Conservation (phyloP, 2,888 invertebrate genomes). For the Acleris holmiana region DNA sequence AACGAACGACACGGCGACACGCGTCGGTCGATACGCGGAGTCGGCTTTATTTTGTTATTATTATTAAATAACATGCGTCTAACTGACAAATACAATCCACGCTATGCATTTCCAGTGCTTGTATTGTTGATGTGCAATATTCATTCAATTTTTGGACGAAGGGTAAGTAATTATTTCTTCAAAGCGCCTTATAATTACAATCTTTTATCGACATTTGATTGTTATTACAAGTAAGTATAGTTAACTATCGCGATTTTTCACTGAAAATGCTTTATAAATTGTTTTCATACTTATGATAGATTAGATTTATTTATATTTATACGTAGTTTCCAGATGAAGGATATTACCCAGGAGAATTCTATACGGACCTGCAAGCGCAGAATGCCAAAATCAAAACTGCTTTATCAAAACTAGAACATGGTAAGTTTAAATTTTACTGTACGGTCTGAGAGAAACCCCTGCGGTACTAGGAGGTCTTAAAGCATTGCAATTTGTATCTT, state of each 20-base stretch:
- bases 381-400: constrained; percentile 59
- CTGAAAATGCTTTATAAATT: no score
- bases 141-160: constrained; percentile 46
- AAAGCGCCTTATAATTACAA: not conserved
- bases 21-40: not conserved
- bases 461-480: no score
- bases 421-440: constrained; percentile 46
- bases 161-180: constrained; percentile 58
- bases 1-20: constrained; percentile 7
- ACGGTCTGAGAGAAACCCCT: no score
- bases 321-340: constrained; percentile 61
- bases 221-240: no score
- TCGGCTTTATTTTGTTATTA: constrained; percentile 17
- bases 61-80: constrained; percentile 49
- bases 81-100: constrained; percentile 40
- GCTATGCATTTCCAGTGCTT: constrained; percentile 45
- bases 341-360: constrained; percentile 59
- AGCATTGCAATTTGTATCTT: no score
- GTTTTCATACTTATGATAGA: no score
- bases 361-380: constrained; percentile 45
- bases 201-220: no score
- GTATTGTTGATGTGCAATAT: constrained; percentile 47
- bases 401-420: constrained; percentile 61
- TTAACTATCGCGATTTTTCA: no score
- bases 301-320: constrained; percentile 32